Base-by-base conservation (phyloP, 2,113 vertebrate genomes). In the Sula dactylatra region DNA sequence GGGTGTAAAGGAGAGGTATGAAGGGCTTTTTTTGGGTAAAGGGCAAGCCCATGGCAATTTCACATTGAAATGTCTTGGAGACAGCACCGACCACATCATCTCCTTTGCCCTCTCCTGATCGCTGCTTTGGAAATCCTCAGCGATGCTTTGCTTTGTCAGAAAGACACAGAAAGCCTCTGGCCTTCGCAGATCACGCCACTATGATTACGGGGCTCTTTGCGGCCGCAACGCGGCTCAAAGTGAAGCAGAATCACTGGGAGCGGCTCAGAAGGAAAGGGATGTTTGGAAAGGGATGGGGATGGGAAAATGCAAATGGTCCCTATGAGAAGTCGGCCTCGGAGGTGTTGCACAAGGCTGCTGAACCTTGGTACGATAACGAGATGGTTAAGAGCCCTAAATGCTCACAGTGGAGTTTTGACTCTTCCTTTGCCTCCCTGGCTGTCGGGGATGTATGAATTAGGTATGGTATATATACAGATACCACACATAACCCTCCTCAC, bases 31-130 rank as follows among this genome's bases (percentile, higher is more conserved):
- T 38, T 26, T 78, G 5, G 17, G 14, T n/a, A 70, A 27, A 84
- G 67, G 40, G 29, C 83, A 67, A 78, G 38, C 40, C 64, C 19
- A 0, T 11, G 36, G 82, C 40, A 38, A 19, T 64, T 90, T 54
- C 38, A 45, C 3, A 6, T 44, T 17, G 64, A 65, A 86, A n/a
- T 47, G 2, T 55, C 47, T 67, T 5, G 42, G 55, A 62, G 50
- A 4, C 2, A 1, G 34, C 27, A 2, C 26, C 47, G 7, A 4
- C 26, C 19, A 1, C 3, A 0, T 13, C 20, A 2, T 5, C 31
- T 73, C 44, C 62, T 94, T 72, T 84, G 58, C 18, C 38, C 29
- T 56, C 66, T 74, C 84, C 36, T 2, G 8, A 17, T 10, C 1
- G 0, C 47, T 44, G n/a, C 49, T 84, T 61, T 59, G 71, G 71